These are phyloP conservation scores for Tamandua tetradactyla DNA, from an alignment of 2,797 vertebrate species.

Conservation along the genomic window DNA sequence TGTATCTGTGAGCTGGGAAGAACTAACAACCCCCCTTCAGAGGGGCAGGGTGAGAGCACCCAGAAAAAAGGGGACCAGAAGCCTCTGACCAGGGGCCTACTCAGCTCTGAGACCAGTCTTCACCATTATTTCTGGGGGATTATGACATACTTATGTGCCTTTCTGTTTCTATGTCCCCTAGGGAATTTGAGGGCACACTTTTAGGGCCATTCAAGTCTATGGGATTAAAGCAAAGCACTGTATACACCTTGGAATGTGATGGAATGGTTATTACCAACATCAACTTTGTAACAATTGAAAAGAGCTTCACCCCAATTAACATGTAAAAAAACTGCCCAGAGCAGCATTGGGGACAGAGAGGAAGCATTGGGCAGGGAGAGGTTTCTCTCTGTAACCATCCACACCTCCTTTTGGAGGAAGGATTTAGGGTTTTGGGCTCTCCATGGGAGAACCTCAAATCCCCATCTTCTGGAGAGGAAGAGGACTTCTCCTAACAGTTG, in stretches of 20 bases:
- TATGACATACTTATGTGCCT: not conserved
- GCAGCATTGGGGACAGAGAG: not conserved
- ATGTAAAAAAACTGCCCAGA: not conserved
- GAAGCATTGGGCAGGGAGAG: not conserved
- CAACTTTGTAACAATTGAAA: constrained; percentile 35
- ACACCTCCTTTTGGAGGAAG: not conserved
- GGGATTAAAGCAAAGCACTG: constrained; percentile 55
- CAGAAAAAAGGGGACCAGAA: not conserved
- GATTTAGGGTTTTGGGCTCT: not conserved
- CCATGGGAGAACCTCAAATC: not conserved
- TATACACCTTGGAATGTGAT: constrained; percentile 33
- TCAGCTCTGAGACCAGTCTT: not conserved
- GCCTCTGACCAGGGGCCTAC: not conserved
- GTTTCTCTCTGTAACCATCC: not conserved
- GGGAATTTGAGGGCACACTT: not conserved
- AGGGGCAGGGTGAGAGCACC: not conserved
- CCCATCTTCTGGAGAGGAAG: not conserved
- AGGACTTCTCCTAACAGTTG: not conserved
- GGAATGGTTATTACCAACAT: not conserved
- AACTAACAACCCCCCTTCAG: not conserved
- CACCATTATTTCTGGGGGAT: not conserved
- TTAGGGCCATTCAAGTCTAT: not conserved
- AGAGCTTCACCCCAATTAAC: not conserved
- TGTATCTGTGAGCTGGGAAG: not conserved
- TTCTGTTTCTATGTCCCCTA: constrained; percentile 19